Conservation (phyloP, 2,888 invertebrate species). For the Drosophila putrida region DNA sequence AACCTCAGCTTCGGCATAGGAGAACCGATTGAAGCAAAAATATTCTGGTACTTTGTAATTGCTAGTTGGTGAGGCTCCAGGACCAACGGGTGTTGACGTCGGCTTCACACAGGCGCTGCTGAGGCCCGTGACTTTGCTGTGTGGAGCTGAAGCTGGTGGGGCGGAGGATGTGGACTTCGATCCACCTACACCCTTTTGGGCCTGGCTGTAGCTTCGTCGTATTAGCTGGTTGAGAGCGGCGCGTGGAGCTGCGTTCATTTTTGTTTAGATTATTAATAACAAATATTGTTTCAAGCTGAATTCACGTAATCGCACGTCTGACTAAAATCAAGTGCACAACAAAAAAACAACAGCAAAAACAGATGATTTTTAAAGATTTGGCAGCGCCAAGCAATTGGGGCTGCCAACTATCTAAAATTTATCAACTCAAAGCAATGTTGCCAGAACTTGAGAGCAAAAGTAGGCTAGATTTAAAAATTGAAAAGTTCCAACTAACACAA, state of each 20-base stretch:
- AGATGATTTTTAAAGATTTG: conserved; percentile 49
- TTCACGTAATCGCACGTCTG: conserved; percentile 77
- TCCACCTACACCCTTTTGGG: background rate
- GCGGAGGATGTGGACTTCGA: conserved; percentile 10
- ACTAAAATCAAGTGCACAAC: conserved; percentile 44
- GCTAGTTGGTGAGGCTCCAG: conserved; percentile 85
- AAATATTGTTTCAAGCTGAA: conserved; percentile 37
- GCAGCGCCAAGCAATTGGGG: conserved; percentile 36
- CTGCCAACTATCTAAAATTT: conserved; percentile 33
- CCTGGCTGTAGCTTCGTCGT: conserved; percentile 67
- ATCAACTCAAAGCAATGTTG: background rate
- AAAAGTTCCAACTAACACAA: too few species aligned
- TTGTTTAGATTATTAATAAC: conserved; percentile 39
- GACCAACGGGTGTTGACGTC: conserved; percentile 84
- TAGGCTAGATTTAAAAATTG: background rate
- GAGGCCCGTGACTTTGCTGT: conserved; percentile 88
- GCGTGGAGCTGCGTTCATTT: conserved; percentile 66
- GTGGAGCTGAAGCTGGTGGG: conserved; percentile 43
- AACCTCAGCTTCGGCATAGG: conserved; percentile 93
- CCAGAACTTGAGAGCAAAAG: background rate
- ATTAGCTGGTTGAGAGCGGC: conserved; percentile 48
- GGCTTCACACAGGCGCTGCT: conserved; percentile 87
- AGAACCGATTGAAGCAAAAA: conserved; percentile 91
- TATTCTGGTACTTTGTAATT: conserved; percentile 96
- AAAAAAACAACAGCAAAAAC: conserved; percentile 35